Evolutionary conservation across 2,888 invertebrate species (phyloP).

Genomic region (Eudemis profundana): DNA sequence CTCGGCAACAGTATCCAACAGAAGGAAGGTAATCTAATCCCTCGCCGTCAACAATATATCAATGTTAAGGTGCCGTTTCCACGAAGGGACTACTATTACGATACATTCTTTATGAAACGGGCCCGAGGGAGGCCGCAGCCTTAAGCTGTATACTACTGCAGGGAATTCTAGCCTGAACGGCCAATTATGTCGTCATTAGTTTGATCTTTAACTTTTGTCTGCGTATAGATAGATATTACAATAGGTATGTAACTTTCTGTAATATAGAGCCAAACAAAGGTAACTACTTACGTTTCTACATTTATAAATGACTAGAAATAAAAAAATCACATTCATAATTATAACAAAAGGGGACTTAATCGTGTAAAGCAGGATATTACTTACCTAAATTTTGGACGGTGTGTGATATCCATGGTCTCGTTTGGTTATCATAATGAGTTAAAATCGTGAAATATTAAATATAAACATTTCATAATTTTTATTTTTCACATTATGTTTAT

Average conservation of each 20-base stretch:
- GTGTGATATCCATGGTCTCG: too few relatives aligned
- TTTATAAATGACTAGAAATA: too few relatives aligned
- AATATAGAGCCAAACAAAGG: too few relatives aligned
- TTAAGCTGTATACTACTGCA: constrained; percentile 31
- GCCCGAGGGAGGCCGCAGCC: constrained; percentile 28
- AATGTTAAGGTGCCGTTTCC: constrained; percentile 36
- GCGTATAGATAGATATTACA: not conserved
- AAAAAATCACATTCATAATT: too few relatives aligned
- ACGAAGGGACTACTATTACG: constrained; percentile 38
- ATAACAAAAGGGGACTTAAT: too few relatives aligned
- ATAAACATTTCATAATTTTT: too few relatives aligned
- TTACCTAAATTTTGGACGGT: too few relatives aligned
- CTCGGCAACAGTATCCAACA: constrained; percentile 17
- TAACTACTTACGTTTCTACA: not conserved
- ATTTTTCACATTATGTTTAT: too few relatives aligned
- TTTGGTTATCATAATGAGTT: too few relatives aligned
- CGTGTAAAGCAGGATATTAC: too few relatives aligned
- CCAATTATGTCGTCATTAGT: constrained; percentile 30
- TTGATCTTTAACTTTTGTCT: not conserved
- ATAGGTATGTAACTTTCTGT: too few relatives aligned
- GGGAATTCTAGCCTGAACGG: constrained; percentile 23
- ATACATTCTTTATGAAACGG: constrained; percentile 43
- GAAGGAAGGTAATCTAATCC: constrained; percentile 30
- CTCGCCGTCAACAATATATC: constrained; percentile 28
- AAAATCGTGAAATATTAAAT: too few relatives aligned